These are phyloP conservation scores for Paraplagusia blochii DNA, from an alignment of 2,113 vertebrate species.

Conservation along the genomic window DNA sequence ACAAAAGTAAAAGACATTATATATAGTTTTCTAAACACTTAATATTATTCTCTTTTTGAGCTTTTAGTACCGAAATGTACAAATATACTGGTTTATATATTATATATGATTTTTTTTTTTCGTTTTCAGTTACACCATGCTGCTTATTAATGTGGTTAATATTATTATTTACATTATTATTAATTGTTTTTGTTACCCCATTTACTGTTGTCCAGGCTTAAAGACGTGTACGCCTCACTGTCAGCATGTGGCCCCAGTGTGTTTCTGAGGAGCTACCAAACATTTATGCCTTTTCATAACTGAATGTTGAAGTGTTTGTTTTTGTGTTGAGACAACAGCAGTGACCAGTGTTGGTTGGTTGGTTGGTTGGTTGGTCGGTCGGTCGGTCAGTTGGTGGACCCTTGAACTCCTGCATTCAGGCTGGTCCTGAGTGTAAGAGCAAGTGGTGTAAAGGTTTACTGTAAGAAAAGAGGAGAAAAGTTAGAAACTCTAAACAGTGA, in stretches of 20 bases:
- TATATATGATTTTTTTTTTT: slow-evolving; percentile 10
- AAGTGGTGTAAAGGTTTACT: not conserved
- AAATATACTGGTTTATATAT: slow-evolving; percentile 78
- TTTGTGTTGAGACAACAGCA: slow-evolving; percentile 29
- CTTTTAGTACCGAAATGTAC: slow-evolving; percentile 72
- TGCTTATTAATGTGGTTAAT: slow-evolving; percentile 83
- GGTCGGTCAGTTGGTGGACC: slow-evolving; percentile 62
- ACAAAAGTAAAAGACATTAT: slow-evolving; percentile 72
- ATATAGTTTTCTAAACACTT: slow-evolving; percentile 76
- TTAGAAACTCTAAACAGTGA: no score
- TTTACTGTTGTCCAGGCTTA: slow-evolving; percentile 65
- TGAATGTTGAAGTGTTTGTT: slow-evolving; percentile 63
- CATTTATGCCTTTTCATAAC: slow-evolving; percentile 69
- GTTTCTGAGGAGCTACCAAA: slow-evolving; percentile 61
- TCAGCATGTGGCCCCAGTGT: slow-evolving; percentile 72
- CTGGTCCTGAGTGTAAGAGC: slow-evolving; percentile 81
- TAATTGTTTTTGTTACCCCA: slow-evolving; percentile 43
- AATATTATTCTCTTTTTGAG: slow-evolving; percentile 58
- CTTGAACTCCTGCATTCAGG: slow-evolving; percentile 79
- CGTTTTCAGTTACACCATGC: slow-evolving; percentile 85
- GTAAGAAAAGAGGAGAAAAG: not conserved
- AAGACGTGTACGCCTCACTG: slow-evolving; percentile 73
- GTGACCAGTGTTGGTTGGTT: slow-evolving; percentile 76
- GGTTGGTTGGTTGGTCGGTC: slow-evolving; percentile 2
- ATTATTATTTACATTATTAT: slow-evolving; percentile 71